Evolutionary conservation across 2,797 vertebrate species (phyloP).

Genomic region (Distichodus sexfasciatus): DNA sequence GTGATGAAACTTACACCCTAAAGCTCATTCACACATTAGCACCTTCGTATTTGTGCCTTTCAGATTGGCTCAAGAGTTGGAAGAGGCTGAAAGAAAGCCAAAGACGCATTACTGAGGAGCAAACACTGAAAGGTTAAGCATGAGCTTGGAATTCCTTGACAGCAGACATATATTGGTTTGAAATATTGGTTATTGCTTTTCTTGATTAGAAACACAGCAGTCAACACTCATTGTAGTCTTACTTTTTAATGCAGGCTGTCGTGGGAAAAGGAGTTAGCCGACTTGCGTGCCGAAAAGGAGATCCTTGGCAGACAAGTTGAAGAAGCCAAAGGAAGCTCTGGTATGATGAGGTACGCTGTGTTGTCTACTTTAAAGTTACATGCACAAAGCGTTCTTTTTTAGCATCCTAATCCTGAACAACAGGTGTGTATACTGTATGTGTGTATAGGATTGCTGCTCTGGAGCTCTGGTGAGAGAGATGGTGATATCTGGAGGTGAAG

Average conservation of each 20-base stretch:
- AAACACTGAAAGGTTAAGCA: conserved; percentile 53
- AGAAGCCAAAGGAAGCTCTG: no score
- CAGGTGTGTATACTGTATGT: conserved; percentile 24
- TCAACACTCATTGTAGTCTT: no score
- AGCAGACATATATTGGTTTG: neutral
- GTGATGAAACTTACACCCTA: no score
- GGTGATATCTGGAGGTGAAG: conserved; percentile 56
- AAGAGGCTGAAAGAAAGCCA: conserved; percentile 42
- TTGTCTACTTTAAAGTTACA: neutral
- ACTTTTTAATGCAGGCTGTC: neutral
- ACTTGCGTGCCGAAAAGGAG: conserved; percentile 64
- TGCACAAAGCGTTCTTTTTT: neutral
- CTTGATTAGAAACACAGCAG: no score
- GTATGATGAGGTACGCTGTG: no score
- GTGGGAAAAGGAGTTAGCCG: conserved; percentile 66
- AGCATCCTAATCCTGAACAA: neutral
- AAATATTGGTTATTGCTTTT: no score
- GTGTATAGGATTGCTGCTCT: conserved; percentile 52
- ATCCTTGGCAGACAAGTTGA: conserved; percentile 54
- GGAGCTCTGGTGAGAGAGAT: conserved; percentile 64
- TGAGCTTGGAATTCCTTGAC: neutral
- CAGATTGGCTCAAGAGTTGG: conserved; percentile 50
- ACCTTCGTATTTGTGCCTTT: no score
- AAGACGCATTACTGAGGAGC: conserved; percentile 42
- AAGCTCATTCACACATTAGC: no score